Conservation (phyloP, 2,888 invertebrate species). For the Ophion ellenae region DNA sequence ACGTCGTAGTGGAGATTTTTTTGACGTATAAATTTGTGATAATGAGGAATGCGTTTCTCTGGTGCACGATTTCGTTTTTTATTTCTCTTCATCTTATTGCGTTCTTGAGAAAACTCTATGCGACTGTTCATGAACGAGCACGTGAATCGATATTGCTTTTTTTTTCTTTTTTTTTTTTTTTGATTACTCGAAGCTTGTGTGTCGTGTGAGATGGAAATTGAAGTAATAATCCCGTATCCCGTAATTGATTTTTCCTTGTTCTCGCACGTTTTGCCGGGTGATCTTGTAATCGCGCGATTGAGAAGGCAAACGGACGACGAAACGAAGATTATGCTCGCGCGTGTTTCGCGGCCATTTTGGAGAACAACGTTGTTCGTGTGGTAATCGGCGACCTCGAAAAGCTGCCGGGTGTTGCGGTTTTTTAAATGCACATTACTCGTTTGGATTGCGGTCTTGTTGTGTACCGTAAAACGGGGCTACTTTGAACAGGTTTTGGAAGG, state of each 20-base stretch:
- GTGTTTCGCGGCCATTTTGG: conserved; percentile 9
- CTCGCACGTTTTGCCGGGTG: conserved; percentile 20
- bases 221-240: conserved; percentile 19
- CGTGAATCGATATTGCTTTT: not conserved
- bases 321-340: not conserved
- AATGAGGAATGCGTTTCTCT: conserved; percentile 78
- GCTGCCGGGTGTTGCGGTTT: not conserved
- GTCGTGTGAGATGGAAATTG: conserved; percentile 17
- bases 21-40: conserved; percentile 38
- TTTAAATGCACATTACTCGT: not conserved
- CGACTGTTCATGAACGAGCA: conserved; percentile 9
- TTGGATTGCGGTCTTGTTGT: not conserved
- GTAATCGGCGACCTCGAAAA: not conserved
- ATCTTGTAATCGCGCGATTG: conserved; percentile 1
- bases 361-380: not conserved
- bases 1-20: conserved; percentile 12
- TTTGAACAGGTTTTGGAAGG: no score
- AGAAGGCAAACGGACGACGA: not conserved
- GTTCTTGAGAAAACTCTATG: not conserved
- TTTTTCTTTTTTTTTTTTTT: not conserved
- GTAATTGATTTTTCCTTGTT: conserved; percentile 18
- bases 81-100: not conserved
- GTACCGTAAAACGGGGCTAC: no score
- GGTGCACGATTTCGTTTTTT: conserved; percentile 72
- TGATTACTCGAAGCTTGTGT: conserved; percentile 38